Conservation (phyloP, 92 coral and sea anemone genomes). For the Hydrozoanthus gracilis region DNA sequence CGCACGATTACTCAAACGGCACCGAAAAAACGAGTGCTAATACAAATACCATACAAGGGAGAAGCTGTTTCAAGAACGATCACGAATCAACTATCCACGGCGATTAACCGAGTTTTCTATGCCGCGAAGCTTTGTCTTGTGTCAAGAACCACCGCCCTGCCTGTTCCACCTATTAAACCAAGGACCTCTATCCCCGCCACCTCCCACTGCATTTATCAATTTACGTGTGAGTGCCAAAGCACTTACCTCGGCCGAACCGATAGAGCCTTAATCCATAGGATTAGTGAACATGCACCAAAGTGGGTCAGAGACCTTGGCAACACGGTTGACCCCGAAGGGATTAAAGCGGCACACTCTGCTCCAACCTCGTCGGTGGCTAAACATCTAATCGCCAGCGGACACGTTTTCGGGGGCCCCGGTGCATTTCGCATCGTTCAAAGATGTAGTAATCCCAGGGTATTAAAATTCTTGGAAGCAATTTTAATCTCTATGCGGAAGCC, state of each 20-base stretch:
- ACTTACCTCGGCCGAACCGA: neutral
- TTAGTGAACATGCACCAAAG: neutral
- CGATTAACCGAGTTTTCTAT: neutral
- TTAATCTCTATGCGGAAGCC: too few species aligned
- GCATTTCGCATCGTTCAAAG: too few species aligned
- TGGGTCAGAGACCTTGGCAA: neutral
- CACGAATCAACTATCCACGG: neutral
- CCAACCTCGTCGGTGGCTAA: neutral
- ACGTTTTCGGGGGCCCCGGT: too few species aligned
- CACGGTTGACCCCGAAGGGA: neutral
- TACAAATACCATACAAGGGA: neutral
- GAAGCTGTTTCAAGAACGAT: neutral
- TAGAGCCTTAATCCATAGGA: neutral
- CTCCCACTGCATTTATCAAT: too few species aligned
- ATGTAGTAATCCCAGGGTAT: too few species aligned
- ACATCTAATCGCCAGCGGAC: neutral
- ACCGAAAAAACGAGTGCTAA: too few species aligned
- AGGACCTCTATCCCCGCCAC: too few species aligned
- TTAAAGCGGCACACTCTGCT: neutral
- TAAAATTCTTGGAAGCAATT: too few species aligned
- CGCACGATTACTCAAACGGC: neutral
- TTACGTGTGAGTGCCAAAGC: too few species aligned
- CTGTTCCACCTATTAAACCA: neutral
- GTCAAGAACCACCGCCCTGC: too few species aligned
- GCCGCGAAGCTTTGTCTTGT: neutral